phyloP scores from a whole-genome alignment of 2,888 invertebrate genomes.

The Brenthis daphne region DNA sequence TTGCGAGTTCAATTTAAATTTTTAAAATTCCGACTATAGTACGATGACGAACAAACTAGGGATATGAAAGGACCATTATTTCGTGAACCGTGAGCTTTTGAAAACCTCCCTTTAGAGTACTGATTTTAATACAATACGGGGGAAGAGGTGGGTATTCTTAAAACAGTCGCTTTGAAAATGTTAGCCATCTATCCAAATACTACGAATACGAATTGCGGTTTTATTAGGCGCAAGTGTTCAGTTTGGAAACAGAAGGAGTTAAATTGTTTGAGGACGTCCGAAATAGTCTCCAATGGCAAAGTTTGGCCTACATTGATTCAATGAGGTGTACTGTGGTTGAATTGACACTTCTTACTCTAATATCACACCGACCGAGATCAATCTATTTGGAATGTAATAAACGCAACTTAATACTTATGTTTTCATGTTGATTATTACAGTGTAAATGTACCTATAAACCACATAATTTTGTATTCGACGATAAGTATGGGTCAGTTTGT shows the following conservation, averaged over 20 bases:
- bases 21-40: constrained; percentile 27
- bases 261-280: constrained; percentile 31
- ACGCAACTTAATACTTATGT: no score
- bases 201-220: constrained; percentile 32
- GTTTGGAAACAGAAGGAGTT: constrained; percentile 33
- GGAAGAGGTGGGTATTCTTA: constrained; percentile 16
- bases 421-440: no score
- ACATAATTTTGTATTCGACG: no score
- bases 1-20: constrained; percentile 27
- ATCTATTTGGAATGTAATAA: background rate
- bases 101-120: constrained; percentile 16
- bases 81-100: constrained; percentile 25
- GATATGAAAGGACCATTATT: constrained; percentile 27
- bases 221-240: constrained; percentile 29
- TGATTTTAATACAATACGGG: constrained; percentile 19
- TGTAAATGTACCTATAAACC: no score
- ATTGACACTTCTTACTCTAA: constrained; percentile 11
- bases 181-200: constrained; percentile 31
- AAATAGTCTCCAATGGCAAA: constrained; percentile 32
- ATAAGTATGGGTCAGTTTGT: no score
- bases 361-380: background rate
- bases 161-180: constrained; percentile 20
- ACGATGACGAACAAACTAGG: constrained; percentile 32
- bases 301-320: constrained; percentile 30
- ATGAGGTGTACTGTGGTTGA: constrained; percentile 21